Base-by-base conservation (phyloP, 2,113 vertebrate species). In the Sapajus apella region DNA sequence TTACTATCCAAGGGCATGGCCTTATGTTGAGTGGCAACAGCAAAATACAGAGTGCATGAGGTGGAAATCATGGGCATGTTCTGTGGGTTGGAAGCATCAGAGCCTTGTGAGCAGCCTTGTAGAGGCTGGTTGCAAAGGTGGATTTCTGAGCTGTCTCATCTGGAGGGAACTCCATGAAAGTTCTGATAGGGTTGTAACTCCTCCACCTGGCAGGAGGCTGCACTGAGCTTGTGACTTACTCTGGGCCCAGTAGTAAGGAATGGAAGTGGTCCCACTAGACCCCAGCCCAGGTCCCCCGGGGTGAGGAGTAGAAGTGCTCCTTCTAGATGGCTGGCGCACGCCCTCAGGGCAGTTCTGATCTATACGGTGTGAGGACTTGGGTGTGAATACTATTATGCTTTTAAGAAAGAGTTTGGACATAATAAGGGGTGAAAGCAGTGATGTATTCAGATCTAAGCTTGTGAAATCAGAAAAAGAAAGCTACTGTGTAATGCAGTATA, bases 241-340 rank as follows among this genome's bases (percentile, higher is more conserved):
- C 3, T 37, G 16, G 61, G 58, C 11, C 32, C 77, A 37, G 32
- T 11, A 35, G 52, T 75, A 40, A 43, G 72, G 37, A 25, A 13
- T 12, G 23, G 72, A 75, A 25, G 8, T 77, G 27, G 4, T 47
- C 75, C 75, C 43, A 43, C 45, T 23, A 66, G 50, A 75, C 40
- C 21, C 37, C 30, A 7, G 27, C 21, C 55, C 6, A 0, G 5
- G 7, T 6, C 16, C 11, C 23, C 7, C 23, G 30, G 6, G 6
- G 8, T 30, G 56, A 75, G 43, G 50, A 77, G 55, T 2, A 18
- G 40, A 32, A 0, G 0, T 72, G 50, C 20, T 72, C 14, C 6
- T 35, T 50, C 45, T 50, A 45, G 76, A 35, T 32, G 27, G 9
- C 47, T 37, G 70, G 37, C 18, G 47, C 12, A 37, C 17, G 25